Base-by-base conservation (phyloP, 1,140 invertebrate species). In the Magallana ariakensis region DNA sequence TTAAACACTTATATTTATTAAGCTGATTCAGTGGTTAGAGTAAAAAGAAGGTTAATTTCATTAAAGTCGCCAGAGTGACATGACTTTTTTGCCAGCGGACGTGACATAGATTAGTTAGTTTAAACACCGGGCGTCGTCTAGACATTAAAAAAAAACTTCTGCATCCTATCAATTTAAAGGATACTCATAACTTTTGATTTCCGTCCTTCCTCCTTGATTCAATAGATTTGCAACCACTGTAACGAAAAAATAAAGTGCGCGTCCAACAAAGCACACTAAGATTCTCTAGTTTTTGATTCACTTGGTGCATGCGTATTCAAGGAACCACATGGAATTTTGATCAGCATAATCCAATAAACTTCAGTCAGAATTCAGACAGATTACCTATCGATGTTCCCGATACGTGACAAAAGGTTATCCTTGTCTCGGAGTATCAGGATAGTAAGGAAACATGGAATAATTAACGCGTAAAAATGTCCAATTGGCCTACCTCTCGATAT, bases 391-490 rank as follows among this genome's bases (percentile, higher is more conserved):
- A 26, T 75, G 66, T 33, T 75, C 11, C 66, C 66, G 66, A 75
- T 75, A 26, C 13, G 4, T 75, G 66, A 75, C 66, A 75, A 19
- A 3, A 10, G 66, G 66, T 75, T 75, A 26, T 26, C 13, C 66
- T 75, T 26, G 22, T 26, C 66, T 75, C 22, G 11, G 33, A 75
- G 33, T 19, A 26, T 75, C 66, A 26, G 11, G 26, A 33, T 26
- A 13, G 22, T 26, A 75, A 26, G 66, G 22, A 22, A 8, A 75
- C 66, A 75, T 75, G 66, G 66, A 75, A 26, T 75, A 75, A 75
- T 75, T 26, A 26, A 75, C 22, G 22, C 66, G 66, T 75, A 75
- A 75, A 75, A 75, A 75, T 75, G 66, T 75, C 66, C 22, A 0
- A 26, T 26, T 75, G 19, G 11, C 66, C 22, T 22, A 26, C 9